phyloP scores from a whole-genome alignment of 2,113 vertebrate species.

The Sebastes schlegelii region DNA sequence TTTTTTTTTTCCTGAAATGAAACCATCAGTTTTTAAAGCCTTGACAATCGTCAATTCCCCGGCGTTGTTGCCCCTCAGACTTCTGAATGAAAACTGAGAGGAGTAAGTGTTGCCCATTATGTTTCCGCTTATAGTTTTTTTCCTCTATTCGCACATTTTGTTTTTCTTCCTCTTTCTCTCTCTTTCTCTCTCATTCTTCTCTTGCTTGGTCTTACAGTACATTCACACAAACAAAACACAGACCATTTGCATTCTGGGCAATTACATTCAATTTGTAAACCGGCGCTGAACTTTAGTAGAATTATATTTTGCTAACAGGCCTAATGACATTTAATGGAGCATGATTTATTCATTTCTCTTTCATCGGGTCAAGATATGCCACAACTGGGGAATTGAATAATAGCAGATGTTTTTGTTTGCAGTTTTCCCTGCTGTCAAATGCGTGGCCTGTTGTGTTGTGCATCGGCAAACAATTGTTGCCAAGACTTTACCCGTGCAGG shows the following conservation, averaged over 20 bases:
- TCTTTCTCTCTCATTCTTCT: conserved; percentile 18
- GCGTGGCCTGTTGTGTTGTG: background rate
- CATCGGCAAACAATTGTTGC: conserved; percentile 9
- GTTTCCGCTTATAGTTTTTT: conserved; percentile 53
- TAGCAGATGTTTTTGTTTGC: conserved; percentile 70
- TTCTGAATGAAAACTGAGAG: conserved; percentile 65
- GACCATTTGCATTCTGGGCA: conserved; percentile 79
- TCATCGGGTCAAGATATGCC: conserved; percentile 76
- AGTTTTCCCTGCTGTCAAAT: conserved; percentile 32
- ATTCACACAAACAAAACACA: conserved; percentile 65
- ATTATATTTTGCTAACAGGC: conserved; percentile 79
- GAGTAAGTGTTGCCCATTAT: conserved; percentile 54
- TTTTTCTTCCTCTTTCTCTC: conserved; percentile 22
- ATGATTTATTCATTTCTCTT: conserved; percentile 79
- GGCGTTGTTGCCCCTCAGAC: conserved; percentile 44
- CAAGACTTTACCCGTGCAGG: background rate
- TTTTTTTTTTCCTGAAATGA: conserved; percentile 53
- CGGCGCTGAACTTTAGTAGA: conserved; percentile 78
- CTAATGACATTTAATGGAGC: conserved; percentile 81
- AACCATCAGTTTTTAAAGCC: conserved; percentile 76
- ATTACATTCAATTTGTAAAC: conserved; percentile 82
- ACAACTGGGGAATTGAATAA: conserved; percentile 69
- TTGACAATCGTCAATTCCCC: conserved; percentile 67
- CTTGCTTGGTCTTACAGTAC: conserved; percentile 51
- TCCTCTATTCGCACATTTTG: conserved; percentile 34